These are phyloP conservation scores for Triplophysa bombifrons DNA, from an alignment of 2,797 vertebrate genomes.

Conservation along the genomic window DNA sequence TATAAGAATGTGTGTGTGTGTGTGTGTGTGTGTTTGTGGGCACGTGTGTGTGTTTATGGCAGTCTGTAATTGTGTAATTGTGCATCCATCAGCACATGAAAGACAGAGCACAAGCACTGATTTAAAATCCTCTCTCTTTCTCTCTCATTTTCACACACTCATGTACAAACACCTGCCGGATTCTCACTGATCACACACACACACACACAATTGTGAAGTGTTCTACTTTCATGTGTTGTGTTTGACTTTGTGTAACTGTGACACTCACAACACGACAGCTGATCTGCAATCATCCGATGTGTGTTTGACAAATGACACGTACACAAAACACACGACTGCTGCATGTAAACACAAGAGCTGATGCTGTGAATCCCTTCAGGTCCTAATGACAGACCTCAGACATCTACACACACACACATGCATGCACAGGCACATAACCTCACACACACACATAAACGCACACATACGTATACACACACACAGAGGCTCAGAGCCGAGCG, in stretches of 20 bases:
- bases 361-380: conserved; percentile 52
- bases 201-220: neutral
- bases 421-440: neutral
- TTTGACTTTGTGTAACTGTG: too few relatives aligned
- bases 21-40: too few relatives aligned
- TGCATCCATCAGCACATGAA: conserved; percentile 73
- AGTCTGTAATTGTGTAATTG: conserved; percentile 77
- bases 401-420: neutral
- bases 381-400: conserved; percentile 52
- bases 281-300: neutral
- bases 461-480: neutral
- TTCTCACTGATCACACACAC: conserved; percentile 49
- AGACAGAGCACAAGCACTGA: conserved; percentile 71
- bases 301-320: conserved; percentile 2
- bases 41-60: conserved; percentile 37
- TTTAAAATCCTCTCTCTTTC: conserved; percentile 56
- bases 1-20: neutral
- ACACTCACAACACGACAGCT: neutral
- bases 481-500: too few relatives aligned
- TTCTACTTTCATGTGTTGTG: too few relatives aligned
- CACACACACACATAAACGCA: conserved; percentile 6
- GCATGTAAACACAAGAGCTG: conserved; percentile 43
- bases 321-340: neutral
- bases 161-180: conserved; percentile 69
- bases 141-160: conserved; percentile 69